Conservation (phyloP, 2,888 invertebrate species). For the Drosophila atripex region DNA sequence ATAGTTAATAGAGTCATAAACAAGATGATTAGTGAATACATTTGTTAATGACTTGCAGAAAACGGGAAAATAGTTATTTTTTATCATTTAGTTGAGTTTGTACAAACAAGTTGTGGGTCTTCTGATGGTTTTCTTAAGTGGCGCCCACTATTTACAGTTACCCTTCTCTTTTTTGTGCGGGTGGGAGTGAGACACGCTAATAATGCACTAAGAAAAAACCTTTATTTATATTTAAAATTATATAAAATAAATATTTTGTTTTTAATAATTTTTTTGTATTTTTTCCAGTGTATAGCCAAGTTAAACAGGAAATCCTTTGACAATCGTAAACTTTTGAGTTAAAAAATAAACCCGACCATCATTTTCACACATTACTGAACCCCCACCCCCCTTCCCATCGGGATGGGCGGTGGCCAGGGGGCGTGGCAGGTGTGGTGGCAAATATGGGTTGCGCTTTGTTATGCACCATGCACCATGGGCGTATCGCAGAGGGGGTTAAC, state of each 20-base stretch:
- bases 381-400: too few species aligned
- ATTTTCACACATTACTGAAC: conserved; percentile 38
- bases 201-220: not conserved
- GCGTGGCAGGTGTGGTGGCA: conserved; percentile 4
- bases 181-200: conserved; percentile 41
- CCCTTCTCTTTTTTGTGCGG: conserved; percentile 21
- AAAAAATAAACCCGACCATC: too few species aligned
- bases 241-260: too few species aligned
- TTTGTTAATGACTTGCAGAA: conserved; percentile 17
- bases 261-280: not conserved
- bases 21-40: conserved; percentile 17
- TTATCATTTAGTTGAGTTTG: not conserved
- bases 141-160: conserved; percentile 57
- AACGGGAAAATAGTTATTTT: not conserved
- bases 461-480: conserved; percentile 22
- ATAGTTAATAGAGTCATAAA: not conserved
- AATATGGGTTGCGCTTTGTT: conserved; percentile 24
- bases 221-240: not conserved
- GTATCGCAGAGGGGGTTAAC: not conserved
- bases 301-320: not conserved
- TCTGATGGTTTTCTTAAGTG: conserved; percentile 65
- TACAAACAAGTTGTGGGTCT: conserved; percentile 7
- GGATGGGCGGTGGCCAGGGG: not conserved
- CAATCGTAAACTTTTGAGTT: too few species aligned
- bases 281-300: not conserved